Evolutionary conservation across 2,888 invertebrate species (phyloP), one percentile per base, ranked within the genome.

Genomic region (Dicycla oo): DNA sequence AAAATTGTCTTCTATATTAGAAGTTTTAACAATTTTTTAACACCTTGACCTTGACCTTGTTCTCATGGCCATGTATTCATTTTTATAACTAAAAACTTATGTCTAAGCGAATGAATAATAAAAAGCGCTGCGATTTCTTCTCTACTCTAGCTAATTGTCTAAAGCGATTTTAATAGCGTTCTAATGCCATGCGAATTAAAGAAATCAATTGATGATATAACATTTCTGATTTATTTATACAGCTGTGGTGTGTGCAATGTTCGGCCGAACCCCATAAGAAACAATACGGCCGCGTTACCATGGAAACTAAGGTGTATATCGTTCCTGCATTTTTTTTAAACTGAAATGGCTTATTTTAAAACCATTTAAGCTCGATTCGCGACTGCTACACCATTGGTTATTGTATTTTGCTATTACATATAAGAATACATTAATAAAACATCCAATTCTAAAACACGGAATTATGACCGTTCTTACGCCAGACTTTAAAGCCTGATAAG

Each of bases 261-360:
- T 82, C 84, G 81, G 78, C 83, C 86, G 88, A 86, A 88, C 86
- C 88, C 83, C 87, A 84, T 91, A 91, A 91, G 91, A 91, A 91
- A 93, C 91, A 91, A 93, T 93, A 93, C 88, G 85, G 83, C 86
- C 84, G 79, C 64, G 79, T 86, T 86, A 86, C 85, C 86, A 88
- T 85, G 90, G 90, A 88, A 81, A 83, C 82, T 81, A 91, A 93
- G 93, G 93, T 94, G 91, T 91, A 87, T 93, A 91, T 93, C 89
- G 87, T 92, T 93, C 88, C 89, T 86, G 66, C 81, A 68, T 83
- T 82, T 75, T 56, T 82, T 75, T 56, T 82, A 47, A 7, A 77
- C 53, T 20, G 53, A 43, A 54, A 47, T 53, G 43, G 68, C 49
- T 54, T 63, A 23, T 47, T 34, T 20, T 47, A 38, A 26, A 38